These are phyloP conservation scores for Orientallactaga sibirica DNA, from an alignment of 2,797 vertebrate genomes.

Conservation along the genomic window DNA sequence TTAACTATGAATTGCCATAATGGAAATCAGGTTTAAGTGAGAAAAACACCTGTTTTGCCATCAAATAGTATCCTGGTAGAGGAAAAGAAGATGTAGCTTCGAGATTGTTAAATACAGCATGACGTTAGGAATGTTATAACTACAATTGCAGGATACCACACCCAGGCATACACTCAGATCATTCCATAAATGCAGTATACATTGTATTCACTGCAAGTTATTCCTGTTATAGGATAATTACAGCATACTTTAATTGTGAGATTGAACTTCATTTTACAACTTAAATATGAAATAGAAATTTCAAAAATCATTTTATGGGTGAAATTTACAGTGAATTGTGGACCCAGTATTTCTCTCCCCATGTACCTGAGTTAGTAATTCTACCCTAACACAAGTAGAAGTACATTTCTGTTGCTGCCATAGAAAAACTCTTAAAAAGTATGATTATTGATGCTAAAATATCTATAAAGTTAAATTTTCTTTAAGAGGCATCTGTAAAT, in stretches of 20 bases:
- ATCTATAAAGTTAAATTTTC: neutral
- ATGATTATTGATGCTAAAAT: neutral
- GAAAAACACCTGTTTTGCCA: conserved; percentile 1
- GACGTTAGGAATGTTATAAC: conserved; percentile 18
- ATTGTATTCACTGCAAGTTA: conserved; percentile 49
- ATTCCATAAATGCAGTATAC: conserved; percentile 53
- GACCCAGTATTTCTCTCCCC: neutral
- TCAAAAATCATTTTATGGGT: conserved; percentile 63
- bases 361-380: neutral
- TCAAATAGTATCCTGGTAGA: conserved; percentile 7
- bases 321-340: conserved; percentile 59
- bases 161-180: neutral
- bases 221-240: conserved; percentile 58
- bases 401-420: conserved; percentile 2
- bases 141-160: conserved; percentile 7
- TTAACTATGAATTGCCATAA: neutral
- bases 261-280: conserved; percentile 75
- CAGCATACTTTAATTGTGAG: conserved; percentile 70
- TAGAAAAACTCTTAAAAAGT: conserved; percentile 8
- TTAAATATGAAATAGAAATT: conserved; percentile 74
- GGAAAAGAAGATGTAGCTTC: conserved; percentile 53
- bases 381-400: conserved; percentile 58
- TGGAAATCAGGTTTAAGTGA: conserved; percentile 2
- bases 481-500: conserved; percentile 8
- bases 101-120: conserved; percentile 57